phyloP scores from a whole-genome alignment of 2,888 invertebrate genomes.

The Melitaea athalia region DNA sequence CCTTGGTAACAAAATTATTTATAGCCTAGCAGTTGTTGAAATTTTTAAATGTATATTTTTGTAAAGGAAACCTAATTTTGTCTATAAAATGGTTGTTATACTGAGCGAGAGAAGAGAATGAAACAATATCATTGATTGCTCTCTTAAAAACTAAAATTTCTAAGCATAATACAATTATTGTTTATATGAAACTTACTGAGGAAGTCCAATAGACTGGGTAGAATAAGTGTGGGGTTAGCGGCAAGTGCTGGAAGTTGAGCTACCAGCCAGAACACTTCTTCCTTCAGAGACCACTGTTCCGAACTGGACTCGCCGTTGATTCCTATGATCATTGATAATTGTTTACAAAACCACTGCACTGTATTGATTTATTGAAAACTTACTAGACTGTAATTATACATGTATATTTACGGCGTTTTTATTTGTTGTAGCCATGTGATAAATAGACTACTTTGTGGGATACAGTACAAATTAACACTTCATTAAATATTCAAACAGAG shows the following conservation, averaged over 20 bases:
- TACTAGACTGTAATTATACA: background rate
- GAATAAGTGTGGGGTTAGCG: conserved; percentile 87
- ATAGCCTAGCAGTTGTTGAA: no score
- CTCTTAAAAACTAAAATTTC: background rate
- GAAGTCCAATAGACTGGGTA: conserved; percentile 89
- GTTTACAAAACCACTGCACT: background rate
- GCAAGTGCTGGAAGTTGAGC: conserved; percentile 89
- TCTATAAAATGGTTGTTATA: no score
- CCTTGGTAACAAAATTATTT: no score
- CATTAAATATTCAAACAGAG: background rate
- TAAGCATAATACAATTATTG: background rate
- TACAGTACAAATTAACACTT: no score
- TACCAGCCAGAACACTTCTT: conserved; percentile 93
- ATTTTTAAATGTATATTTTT: no score
- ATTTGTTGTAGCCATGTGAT: no score
- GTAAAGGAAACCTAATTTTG: no score
- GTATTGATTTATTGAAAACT: no score
- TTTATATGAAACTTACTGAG: conserved; percentile 70
- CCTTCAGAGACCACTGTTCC: conserved; percentile 90
- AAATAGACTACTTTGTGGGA: no score
- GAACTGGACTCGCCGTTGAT: conserved; percentile 54
- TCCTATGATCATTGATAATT: conserved; percentile 17
- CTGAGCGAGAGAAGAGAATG: no score
- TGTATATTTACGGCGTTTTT: no score
- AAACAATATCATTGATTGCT: background rate